A percentile compares a stretch with the other conserved stretches of the same genome.
Evolutionary conservation across 2,888 invertebrate genomes (phyloP).

Genomic region (Diplolepis rosae): DNA sequence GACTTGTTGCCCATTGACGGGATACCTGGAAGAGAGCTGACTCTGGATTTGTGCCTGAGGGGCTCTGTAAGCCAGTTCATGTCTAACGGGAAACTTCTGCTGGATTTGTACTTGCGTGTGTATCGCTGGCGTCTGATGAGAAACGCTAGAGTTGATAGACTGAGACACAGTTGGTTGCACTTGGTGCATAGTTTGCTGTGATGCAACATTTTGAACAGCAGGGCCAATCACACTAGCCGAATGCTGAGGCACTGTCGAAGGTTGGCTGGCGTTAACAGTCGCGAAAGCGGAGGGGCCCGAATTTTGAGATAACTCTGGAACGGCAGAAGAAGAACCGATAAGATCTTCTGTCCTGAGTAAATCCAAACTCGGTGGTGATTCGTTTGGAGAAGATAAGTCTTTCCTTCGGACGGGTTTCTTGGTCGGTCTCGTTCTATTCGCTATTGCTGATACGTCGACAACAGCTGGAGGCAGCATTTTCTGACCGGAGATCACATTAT

Average conservation of each 20-base stretch:
- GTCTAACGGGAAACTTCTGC: constrained; percentile 68
- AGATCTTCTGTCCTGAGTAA: constrained; percentile 68
- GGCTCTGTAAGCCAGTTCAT: constrained; percentile 66
- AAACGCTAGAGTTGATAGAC: too few relatives aligned
- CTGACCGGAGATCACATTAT: constrained; percentile 60
- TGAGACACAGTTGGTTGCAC: constrained; percentile 36
- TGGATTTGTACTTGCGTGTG: constrained; percentile 70
- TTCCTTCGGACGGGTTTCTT: constrained; percentile 72
- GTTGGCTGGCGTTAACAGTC: constrained; percentile 64
- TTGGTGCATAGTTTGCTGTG: constrained; percentile 50
- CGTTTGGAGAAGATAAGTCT: constrained; percentile 60
- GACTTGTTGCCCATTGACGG: constrained; percentile 69
- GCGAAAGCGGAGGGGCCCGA: constrained; percentile 64
- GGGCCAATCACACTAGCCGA: constrained; percentile 48
- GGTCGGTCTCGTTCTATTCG: constrained; percentile 64
- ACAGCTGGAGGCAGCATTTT: constrained; percentile 70
- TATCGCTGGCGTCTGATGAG: constrained; percentile 46
- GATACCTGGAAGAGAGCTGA: constrained; percentile 63
- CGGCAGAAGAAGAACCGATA: constrained; percentile 58
- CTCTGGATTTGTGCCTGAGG: constrained; percentile 56
- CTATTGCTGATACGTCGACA: constrained; percentile 60
- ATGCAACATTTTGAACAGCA: constrained; percentile 47
- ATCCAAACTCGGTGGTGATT: constrained; percentile 69
- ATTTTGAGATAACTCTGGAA: constrained; percentile 52
- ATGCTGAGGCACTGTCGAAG: constrained; percentile 64